Evolutionary conservation across 1,140 invertebrate genomes (phyloP).

Genomic region (Galleria mellonella): DNA sequence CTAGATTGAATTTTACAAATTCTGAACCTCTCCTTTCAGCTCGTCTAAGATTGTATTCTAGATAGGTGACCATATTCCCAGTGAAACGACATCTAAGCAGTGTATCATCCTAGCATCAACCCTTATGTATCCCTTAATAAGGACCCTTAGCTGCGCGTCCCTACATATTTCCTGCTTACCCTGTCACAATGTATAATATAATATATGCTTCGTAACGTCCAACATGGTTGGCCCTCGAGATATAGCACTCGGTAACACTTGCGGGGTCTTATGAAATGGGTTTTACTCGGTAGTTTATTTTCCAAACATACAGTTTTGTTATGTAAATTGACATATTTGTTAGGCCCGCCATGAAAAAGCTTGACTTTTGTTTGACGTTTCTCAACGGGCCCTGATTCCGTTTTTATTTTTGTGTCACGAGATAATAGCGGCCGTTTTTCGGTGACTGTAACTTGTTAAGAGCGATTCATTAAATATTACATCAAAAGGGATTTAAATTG

Average conservation of each 20-base stretch:
- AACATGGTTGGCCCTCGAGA: constrained; percentile 4
- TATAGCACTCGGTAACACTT: background rate
- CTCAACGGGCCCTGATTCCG: background rate
- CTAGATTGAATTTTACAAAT: no score
- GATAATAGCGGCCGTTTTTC: no score
- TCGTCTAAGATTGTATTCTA: no score
- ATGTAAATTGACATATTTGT: constrained; percentile 26
- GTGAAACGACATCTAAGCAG: no score
- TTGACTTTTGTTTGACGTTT: constrained; percentile 4
- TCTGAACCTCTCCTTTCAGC: no score
- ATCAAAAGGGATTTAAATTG: no score
- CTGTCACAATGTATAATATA: constrained; percentile 19
- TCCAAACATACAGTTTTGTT: constrained; percentile 19
- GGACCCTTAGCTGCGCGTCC: constrained; percentile 15
- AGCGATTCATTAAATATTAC: no score
- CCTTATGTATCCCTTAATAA: constrained; percentile 25
- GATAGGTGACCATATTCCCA: no score
- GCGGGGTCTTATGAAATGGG: constrained; percentile 10
- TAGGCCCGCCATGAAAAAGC: constrained; percentile 3
- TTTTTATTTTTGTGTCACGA: no score
- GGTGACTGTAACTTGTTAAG: no score
- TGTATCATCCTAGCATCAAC: constrained; percentile 8
- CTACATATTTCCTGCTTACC: constrained; percentile 27
- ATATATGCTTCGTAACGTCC: constrained; percentile 14
- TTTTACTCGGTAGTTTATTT: constrained; percentile 16